These are phyloP conservation scores for Drosophila lacertosa DNA, from an alignment of 1,140 invertebrate species.

Conservation along the genomic window DNA sequence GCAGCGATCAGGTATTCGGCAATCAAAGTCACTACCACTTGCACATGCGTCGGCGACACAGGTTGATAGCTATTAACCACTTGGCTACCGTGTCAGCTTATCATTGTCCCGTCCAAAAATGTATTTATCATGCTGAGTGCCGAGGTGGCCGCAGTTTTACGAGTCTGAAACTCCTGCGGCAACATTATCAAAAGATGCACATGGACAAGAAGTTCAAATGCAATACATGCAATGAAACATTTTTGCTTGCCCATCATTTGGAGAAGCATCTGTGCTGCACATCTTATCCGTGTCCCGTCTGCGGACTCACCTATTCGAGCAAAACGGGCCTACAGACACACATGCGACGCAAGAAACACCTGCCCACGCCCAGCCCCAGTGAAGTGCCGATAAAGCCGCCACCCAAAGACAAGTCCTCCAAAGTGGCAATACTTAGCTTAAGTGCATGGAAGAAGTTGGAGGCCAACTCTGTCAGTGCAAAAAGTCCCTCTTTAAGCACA, in stretches of 20 bases:
- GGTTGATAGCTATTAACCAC: conserved; percentile 12
- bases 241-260: conserved; percentile 86
- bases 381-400: neutral
- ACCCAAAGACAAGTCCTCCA: conserved; percentile 5
- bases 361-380: neutral
- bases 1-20: conserved; percentile 51
- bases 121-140: conserved; percentile 47
- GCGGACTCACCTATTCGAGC: conserved; percentile 59
- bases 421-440: conserved; percentile 43
- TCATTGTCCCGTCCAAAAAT: conserved; percentile 55
- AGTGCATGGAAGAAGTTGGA: conserved; percentile 38
- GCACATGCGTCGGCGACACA: conserved; percentile 57
- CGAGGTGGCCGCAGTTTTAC: conserved; percentile 58
- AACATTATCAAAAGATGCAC: conserved; percentile 88
- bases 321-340: conserved; percentile 58
- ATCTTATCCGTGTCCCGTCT: conserved; percentile 80
- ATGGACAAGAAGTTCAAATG: conserved; percentile 86
- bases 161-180: conserved; percentile 77
- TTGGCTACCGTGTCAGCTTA: conserved; percentile 13
- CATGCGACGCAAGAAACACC: conserved; percentile 64
- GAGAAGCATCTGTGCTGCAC: conserved; percentile 85
- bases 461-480: neutral
- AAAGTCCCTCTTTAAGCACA: neutral
- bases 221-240: conserved; percentile 85
- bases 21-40: conserved; percentile 65